Percentiles rank a stretch among this genome's conserved stretches.
These are phyloP conservation scores for Atta colombica DNA, from an alignment of 1,140 invertebrate genomes.

Conservation along the genomic window DNA sequence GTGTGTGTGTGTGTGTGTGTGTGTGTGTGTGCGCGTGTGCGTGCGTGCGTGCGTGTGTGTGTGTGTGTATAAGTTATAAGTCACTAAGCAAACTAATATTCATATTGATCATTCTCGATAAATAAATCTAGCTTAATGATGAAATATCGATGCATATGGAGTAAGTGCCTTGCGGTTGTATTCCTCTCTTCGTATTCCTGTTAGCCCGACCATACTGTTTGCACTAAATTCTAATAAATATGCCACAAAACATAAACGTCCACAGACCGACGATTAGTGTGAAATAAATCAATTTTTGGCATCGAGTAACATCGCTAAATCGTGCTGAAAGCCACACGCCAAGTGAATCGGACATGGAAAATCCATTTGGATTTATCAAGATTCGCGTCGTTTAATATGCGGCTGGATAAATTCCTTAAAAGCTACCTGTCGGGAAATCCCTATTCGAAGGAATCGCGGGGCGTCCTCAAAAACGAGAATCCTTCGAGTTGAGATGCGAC, in stretches of 20 bases:
- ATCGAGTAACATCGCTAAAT: constrained; percentile 55
- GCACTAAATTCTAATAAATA: constrained; percentile 50
- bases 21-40: neutral
- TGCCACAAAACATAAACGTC: neutral
- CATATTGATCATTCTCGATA: constrained; percentile 10
- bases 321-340: constrained; percentile 67
- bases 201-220: neutral
- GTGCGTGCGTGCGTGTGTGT: too few relatives aligned
- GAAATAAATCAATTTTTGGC: constrained; percentile 72
- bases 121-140: constrained; percentile 23
- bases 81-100: constrained; percentile 5
- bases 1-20: too few relatives aligned
- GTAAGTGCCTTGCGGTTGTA: constrained; percentile 6
- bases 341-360: constrained; percentile 71
- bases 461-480: constrained; percentile 39
- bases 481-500: constrained; percentile 47
- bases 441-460: constrained; percentile 36
- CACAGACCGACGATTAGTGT: constrained; percentile 66
- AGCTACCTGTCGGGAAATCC: constrained; percentile 62
- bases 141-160: constrained; percentile 2
- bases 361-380: constrained; percentile 78
- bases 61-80: neutral
- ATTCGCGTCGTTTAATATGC: constrained; percentile 74
- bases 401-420: constrained; percentile 75
- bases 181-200: neutral